Evolutionary conservation across 2,797 vertebrate species (phyloP), one percentile per base, ranked within the genome.

Genomic region (Coranthus polyacanthus): DNA sequence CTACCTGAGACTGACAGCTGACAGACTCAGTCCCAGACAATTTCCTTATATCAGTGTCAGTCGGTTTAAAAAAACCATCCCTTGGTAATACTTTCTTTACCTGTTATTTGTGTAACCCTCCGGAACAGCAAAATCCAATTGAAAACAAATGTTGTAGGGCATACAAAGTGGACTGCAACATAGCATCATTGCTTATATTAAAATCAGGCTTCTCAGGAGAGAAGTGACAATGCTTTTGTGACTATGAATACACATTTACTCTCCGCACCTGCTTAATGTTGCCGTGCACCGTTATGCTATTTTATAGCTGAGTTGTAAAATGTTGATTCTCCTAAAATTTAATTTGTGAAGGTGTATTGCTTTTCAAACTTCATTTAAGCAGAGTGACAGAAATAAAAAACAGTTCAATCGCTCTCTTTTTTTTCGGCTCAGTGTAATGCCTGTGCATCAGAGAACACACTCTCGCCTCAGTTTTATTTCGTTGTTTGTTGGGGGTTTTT

Each of bases 1-100:
- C 43, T 58, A 11, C 7, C 20, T 32, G 37, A 64, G 72, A 89
- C 43, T 87, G 88, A 81, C 87, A 88, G 80, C 65, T 76, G 81
- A 73, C 82, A 79, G 72, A 77, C 49, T 57, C 77, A 43, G 41
- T 55, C 26, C 17, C 44, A 69, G 73, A 77, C 72, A 29, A 42
- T 71, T 68, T 53, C 50, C 50, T 79, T 57, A 72, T 65, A 69
- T 81, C 73, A 60, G 29, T 83, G 83, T 86, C 86, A 84, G 72
- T 11, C 34, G 6, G 44, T 43, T 59, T 67, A 36, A 58, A 77
- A 58, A 56, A 68, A 78, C 84, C 65, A 75, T 74, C 50, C 60
- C 29, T 20, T n/a, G 72, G 53, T 78, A 66, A 78, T 54, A 42
- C 57, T 67, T 79, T 46, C 32, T 80, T 67, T 52, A 70, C 54